These are phyloP conservation scores for Barnardius zonarius DNA, from an alignment of 2,113 vertebrate species.

Conservation along the genomic window DNA sequence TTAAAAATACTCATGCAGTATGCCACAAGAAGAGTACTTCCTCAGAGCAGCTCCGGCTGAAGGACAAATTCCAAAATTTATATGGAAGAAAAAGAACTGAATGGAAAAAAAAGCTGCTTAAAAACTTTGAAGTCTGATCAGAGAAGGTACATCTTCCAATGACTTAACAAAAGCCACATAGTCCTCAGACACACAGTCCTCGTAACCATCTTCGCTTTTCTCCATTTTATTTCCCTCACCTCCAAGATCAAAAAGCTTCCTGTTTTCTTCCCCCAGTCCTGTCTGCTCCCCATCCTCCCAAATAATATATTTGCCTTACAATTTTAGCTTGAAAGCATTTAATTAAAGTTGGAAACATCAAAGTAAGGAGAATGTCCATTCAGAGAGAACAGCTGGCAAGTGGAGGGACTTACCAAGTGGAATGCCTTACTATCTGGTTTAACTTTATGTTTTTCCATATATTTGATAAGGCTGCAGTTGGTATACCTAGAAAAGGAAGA, in stretches of 20 bases:
- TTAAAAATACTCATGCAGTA: neutral
- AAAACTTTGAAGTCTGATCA: neutral
- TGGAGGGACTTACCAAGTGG: slow-evolving; percentile 89
- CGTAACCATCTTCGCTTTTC: neutral
- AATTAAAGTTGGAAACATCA: neutral
- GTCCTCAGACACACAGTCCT: neutral
- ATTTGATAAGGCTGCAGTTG: slow-evolving; percentile 99
- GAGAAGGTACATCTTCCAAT: neutral
- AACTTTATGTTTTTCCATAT: slow-evolving; percentile 99
- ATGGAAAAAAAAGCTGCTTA: neutral
- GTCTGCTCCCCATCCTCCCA: neutral
- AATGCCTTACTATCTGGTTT: slow-evolving; percentile 99
- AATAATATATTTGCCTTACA: neutral
- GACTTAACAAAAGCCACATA: neutral
- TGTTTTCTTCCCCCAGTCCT: neutral
- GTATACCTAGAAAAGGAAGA: slow-evolving; percentile 85
- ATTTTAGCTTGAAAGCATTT: neutral
- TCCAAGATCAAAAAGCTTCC: neutral
- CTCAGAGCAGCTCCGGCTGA: neutral
- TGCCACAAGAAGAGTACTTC: neutral
- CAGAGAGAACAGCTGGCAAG: neutral
- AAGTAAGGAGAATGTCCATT: neutral
- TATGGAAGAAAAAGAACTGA: neutral
- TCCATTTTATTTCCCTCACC: neutral
- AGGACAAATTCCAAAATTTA: neutral